These are phyloP conservation scores for Myrmecobius fasciatus DNA, from an alignment of 2,113 vertebrate genomes.

Conservation along the genomic window DNA sequence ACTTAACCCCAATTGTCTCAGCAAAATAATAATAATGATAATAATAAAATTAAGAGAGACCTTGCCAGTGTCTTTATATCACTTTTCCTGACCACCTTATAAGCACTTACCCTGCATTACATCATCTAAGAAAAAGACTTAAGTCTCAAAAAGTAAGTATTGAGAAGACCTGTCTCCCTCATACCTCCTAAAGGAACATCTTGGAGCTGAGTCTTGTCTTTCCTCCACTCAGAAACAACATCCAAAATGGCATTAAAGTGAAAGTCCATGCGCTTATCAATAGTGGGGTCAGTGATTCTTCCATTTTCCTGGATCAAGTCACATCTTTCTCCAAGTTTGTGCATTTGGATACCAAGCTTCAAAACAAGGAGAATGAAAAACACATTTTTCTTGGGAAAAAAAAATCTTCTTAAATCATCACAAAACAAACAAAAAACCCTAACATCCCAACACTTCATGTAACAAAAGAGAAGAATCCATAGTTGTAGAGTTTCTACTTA, in stretches of 20 bases:
- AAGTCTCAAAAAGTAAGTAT: background rate
- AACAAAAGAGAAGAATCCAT: background rate
- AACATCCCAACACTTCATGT: background rate
- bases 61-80: no score
- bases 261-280: constrained; percentile 99
- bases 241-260: constrained; percentile 99
- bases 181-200: constrained; percentile 95
- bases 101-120: no score
- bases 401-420: constrained; percentile 5
- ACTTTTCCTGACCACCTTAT: no score
- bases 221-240: constrained; percentile 98
- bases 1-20: no score
- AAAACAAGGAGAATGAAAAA: constrained; percentile 82
- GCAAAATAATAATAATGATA: no score
- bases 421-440: background rate
- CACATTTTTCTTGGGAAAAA: constrained; percentile 64
- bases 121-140: background rate
- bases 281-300: constrained; percentile 91
- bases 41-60: no score
- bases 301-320: constrained; percentile 98
- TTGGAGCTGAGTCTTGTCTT: constrained; percentile 96
- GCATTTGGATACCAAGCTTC: constrained; percentile 96
- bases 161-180: constrained; percentile 65
- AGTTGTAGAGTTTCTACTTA: background rate
- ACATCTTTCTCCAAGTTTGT: constrained; percentile 94